phyloP scores from a whole-genome alignment of 2,888 invertebrate genomes.

The Resseliella maxima region DNA sequence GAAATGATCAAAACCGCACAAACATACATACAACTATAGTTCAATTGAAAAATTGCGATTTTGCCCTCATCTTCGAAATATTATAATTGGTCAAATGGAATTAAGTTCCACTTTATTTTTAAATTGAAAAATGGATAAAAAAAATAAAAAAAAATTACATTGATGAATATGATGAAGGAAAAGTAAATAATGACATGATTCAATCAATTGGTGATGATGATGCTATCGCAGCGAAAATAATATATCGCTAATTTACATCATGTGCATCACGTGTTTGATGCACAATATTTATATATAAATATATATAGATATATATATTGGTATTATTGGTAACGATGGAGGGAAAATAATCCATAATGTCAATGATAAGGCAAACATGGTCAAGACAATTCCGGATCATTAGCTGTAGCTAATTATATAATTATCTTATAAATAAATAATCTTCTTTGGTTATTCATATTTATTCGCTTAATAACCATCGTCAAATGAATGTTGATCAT shows the following conservation, averaged over 20 bases:
- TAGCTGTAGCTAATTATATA: slow-evolving; percentile 23
- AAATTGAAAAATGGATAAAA: slow-evolving; percentile 53
- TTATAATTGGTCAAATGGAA: slow-evolving; percentile 17
- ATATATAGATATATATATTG: background rate
- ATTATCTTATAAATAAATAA: slow-evolving; percentile 46
- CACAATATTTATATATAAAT: no score
- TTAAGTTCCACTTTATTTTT: slow-evolving; percentile 51
- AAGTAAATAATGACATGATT: slow-evolving; percentile 21
- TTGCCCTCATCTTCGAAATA: background rate
- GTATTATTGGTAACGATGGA: background rate
- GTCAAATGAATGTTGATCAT: slow-evolving; percentile 17
- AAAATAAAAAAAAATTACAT: no score
- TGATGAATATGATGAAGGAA: no score
- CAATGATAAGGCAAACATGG: slow-evolving; percentile 34
- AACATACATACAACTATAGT: background rate
- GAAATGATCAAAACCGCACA: background rate
- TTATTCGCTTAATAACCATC: slow-evolving; percentile 34
- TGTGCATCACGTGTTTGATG: slow-evolving; percentile 42
- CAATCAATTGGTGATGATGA: slow-evolving; percentile 34
- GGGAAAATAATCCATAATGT: background rate
- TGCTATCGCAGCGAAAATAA: slow-evolving; percentile 8
- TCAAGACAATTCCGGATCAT: slow-evolving; percentile 16
- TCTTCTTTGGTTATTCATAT: slow-evolving; percentile 38
- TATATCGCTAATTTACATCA: slow-evolving; percentile 1
- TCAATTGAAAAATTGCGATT: background rate